Evolutionary conservation across 2,888 invertebrate species (phyloP).

Genomic region (Tipula unca): DNA sequence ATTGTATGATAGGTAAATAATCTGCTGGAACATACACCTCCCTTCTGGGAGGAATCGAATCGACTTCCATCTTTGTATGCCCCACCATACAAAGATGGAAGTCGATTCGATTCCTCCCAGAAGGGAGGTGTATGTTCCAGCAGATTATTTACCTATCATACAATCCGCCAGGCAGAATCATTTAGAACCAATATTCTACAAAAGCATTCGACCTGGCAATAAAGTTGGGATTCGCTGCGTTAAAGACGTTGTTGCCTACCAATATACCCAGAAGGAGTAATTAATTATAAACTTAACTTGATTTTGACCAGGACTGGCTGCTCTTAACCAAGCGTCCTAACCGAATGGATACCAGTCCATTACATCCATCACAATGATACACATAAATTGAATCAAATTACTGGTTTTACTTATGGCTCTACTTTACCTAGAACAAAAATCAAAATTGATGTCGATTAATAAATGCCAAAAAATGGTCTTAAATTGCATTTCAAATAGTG

Average conservation of each 20-base stretch:
- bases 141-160: neutral
- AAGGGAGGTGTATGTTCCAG: neutral
- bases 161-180: neutral
- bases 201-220: neutral
- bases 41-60: neutral
- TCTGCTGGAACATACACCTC: neutral
- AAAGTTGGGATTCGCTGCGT: neutral
- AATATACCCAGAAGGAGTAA: neutral
- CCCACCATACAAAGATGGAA: neutral
- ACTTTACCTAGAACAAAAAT: too few relatives aligned
- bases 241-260: neutral
- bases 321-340: neutral
- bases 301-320: neutral
- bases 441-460: too few relatives aligned
- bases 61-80: neutral
- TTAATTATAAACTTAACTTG: neutral
- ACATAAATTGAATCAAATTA: too few relatives aligned
- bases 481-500: too few relatives aligned
- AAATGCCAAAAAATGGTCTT: too few relatives aligned
- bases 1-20: neutral
- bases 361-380: too few relatives aligned
- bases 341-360: neutral
- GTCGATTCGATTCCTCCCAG: neutral
- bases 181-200: neutral
- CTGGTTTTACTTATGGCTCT: too few relatives aligned